Percentiles rank a stretch among this genome's conserved stretches.
These are phyloP conservation scores for Pseudois nayaur DNA, from an alignment of 2,113 vertebrate genomes.

Conservation along the genomic window DNA sequence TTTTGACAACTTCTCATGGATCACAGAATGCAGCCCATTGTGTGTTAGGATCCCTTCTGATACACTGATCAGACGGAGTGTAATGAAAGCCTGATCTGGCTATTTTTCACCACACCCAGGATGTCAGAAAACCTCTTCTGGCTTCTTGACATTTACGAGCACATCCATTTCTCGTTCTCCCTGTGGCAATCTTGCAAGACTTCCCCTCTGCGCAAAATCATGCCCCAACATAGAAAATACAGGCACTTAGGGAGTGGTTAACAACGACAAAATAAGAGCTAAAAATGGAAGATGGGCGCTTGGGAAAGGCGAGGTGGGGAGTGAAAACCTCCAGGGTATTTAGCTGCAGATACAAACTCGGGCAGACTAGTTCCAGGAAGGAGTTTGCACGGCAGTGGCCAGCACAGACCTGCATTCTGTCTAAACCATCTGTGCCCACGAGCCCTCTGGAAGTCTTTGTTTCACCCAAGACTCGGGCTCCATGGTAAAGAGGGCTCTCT, in stretches of 20 bases:
- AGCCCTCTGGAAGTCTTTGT: background rate
- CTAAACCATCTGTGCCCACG: background rate
- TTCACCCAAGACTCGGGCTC: background rate
- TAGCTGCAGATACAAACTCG: background rate
- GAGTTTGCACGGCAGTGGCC: background rate
- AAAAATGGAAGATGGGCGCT: background rate
- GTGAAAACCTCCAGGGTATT: background rate
- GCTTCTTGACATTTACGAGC: constrained; percentile 24
- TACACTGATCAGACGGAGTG: background rate
- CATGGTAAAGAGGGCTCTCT: background rate
- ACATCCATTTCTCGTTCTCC: background rate
- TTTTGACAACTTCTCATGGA: constrained; percentile 55
- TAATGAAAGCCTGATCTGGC: background rate
- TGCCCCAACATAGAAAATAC: background rate
- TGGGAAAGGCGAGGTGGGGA: background rate
- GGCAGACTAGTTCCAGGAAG: background rate
- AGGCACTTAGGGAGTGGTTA: background rate
- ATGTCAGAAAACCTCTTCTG: constrained; percentile 13
- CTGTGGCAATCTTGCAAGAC: background rate
- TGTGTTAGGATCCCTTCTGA: background rate
- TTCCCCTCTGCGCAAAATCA: background rate
- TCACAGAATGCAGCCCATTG: background rate
- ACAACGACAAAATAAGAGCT: background rate
- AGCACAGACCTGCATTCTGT: background rate
- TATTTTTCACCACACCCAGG: background rate